Percentiles rank a stretch among this genome's conserved stretches.
Conservation (phyloP, 1,140 invertebrate genomes). For the Oryctes rhinoceros region DNA sequence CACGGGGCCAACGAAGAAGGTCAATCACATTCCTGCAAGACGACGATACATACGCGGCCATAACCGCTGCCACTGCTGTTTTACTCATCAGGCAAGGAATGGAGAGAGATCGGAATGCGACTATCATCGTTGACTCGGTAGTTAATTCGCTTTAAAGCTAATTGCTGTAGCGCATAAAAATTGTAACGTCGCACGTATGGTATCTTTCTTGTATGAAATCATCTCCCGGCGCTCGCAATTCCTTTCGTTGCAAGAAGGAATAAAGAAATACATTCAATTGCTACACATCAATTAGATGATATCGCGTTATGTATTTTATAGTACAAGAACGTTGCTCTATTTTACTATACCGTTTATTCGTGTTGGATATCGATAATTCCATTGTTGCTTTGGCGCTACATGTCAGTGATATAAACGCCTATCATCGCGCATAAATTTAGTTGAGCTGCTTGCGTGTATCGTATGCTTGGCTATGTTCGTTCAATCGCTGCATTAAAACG, state of each 20-base stretch:
- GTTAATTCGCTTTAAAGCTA: background rate
- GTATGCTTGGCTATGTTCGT: background rate
- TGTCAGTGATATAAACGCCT: constrained; percentile 7
- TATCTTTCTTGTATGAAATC: background rate
- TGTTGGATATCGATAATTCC: background rate
- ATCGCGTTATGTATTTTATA: too few species aligned
- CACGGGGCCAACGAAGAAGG: constrained; percentile 6
- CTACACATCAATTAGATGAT: too few species aligned
- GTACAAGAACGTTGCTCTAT: background rate
- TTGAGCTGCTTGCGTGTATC: background rate
- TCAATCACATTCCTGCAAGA: constrained; percentile 14
- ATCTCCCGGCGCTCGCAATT: too few species aligned
- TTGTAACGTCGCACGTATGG: background rate
- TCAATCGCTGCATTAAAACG: constrained; percentile 8
- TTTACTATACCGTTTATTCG: background rate
- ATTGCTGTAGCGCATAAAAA: background rate
- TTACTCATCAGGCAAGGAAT: background rate
- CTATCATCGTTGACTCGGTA: background rate
- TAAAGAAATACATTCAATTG: too few species aligned
- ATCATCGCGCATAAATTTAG: constrained; percentile 8
- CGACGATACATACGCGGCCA: background rate
- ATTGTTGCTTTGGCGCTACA: background rate
- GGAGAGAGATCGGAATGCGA: background rate
- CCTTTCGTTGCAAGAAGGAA: too few species aligned
- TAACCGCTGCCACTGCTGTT: background rate